Percentiles rank a stretch among this genome's conserved stretches.
Conservation (phyloP, 2,888 invertebrate genomes). For the Horisme vitalbata region DNA sequence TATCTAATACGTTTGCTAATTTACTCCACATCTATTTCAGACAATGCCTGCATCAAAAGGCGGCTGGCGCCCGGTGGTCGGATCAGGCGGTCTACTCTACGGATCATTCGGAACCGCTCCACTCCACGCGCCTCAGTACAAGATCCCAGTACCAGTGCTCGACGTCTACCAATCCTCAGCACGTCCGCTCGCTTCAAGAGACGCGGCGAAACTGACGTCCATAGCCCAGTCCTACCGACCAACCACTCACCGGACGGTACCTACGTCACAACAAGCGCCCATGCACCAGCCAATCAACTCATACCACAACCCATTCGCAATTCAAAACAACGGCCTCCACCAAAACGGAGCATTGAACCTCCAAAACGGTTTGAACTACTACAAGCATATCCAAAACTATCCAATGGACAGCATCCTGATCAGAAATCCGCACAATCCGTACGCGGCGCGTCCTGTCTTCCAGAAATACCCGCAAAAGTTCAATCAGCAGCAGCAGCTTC, state of each 20-base stretch:
- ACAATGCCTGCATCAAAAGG: constrained; percentile 78
- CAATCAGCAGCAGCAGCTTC: constrained; percentile 57
- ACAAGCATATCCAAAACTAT: constrained; percentile 71
- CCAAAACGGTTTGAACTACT: constrained; percentile 60
- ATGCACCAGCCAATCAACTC: constrained; percentile 73
- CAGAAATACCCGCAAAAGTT: constrained; percentile 63
- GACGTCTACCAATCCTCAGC: constrained; percentile 67
- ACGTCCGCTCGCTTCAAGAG: constrained; percentile 65
- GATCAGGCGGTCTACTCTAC: constrained; percentile 66
- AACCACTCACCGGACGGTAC: constrained; percentile 64
- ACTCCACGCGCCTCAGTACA: constrained; percentile 66
- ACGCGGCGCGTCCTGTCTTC: constrained; percentile 60
- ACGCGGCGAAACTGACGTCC: constrained; percentile 70
- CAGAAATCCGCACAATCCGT: constrained; percentile 69
- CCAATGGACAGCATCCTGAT: constrained; percentile 65
- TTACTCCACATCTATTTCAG: constrained; percentile 51
- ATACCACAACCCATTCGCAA: constrained; percentile 71
- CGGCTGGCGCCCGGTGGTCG: constrained; percentile 85
- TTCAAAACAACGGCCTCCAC: constrained; percentile 55
- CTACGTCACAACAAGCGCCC: constrained; percentile 50
- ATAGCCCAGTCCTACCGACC: constrained; percentile 76
- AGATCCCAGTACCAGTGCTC: constrained; percentile 59
- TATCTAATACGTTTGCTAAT: too few species aligned
- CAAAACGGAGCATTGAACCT: constrained; percentile 37
- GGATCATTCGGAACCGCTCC: constrained; percentile 61